These are phyloP conservation scores for Larimichthys polyactis DNA, from an alignment of 2,113 vertebrate species.

Conservation along the genomic window DNA sequence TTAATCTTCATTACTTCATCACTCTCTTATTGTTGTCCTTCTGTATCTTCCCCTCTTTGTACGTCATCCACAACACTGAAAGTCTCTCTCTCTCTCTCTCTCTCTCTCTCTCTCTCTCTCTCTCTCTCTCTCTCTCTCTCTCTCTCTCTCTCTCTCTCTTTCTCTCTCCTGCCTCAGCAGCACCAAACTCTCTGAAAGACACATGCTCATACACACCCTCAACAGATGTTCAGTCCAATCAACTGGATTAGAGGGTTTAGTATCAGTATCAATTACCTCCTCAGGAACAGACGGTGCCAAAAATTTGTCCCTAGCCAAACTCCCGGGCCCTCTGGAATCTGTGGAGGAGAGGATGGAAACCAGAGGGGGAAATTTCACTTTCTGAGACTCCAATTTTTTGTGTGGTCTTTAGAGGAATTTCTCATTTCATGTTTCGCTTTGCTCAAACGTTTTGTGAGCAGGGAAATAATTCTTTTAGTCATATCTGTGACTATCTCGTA, in stretches of 20 bases:
- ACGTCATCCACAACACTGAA: constrained; percentile 41
- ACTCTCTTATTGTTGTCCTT: constrained; percentile 17
- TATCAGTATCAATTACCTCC: constrained; percentile 67
- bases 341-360: constrained; percentile 19
- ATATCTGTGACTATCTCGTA: neutral
- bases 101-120: constrained; percentile 6
- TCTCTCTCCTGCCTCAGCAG: constrained; percentile 21
- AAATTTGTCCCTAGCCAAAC: constrained; percentile 39
- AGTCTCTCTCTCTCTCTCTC: constrained; percentile 7
- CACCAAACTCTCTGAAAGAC: constrained; percentile 1
- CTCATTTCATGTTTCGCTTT: constrained; percentile 11
- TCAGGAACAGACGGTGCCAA: constrained; percentile 51
- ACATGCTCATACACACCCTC: constrained; percentile 27
- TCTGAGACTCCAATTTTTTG: neutral
- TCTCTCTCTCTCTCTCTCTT: neutral
- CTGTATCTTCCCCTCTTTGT: constrained; percentile 28
- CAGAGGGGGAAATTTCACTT: constrained; percentile 24
- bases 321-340: constrained; percentile 46
- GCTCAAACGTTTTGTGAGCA: neutral
- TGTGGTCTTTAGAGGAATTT: neutral
- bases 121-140: neutral
- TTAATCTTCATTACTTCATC: constrained; percentile 64
- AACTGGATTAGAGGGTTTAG: constrained; percentile 64
- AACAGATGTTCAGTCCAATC: constrained; percentile 71
- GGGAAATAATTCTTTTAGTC: neutral